A percentile compares a stretch with the other conserved stretches of the same genome.
Evolutionary conservation across 2,113 vertebrate species (phyloP).

Genomic region (Alexandromys fortis): DNA sequence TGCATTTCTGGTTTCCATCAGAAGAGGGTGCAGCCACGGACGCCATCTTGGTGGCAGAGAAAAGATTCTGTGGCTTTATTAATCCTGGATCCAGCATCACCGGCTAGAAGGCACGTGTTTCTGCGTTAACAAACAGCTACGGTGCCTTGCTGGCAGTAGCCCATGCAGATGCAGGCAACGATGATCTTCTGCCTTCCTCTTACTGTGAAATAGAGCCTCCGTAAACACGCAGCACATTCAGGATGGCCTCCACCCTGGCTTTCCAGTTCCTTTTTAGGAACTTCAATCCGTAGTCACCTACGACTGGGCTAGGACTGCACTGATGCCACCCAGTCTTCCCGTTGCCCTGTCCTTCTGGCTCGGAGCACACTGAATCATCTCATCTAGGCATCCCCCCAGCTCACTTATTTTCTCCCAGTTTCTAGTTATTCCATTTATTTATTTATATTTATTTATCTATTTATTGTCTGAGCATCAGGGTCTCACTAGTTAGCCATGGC

Average conservation of each 20-base stretch:
- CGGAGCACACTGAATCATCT: rapidly evolving
- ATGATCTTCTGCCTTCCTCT: too few relatives aligned
- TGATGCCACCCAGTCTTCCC: neutral
- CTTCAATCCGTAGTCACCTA: rapidly evolving
- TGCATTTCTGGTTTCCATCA: too few relatives aligned
- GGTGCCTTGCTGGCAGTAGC: neutral
- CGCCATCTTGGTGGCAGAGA: neutral
- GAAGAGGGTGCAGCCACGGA: neutral
- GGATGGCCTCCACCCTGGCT: neutral
- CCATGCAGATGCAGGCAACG: neutral
- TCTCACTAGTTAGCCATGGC: neutral
- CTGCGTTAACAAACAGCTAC: neutral
- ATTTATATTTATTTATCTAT: neutral
- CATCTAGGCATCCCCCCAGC: neutral
- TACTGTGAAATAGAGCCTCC: neutral
- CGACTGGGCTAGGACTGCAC: too few relatives aligned
- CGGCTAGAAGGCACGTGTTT: neutral
- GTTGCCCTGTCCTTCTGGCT: neutral
- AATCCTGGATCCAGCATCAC: neutral
- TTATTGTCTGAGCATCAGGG: neutral
- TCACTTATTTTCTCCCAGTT: neutral
- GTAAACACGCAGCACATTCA: neutral
- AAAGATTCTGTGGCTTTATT: neutral
- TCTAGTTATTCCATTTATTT: neutral
- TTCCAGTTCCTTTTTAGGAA: neutral